Conservation (phyloP, 1,140 invertebrate species). For the Drosophila yakuba region DNA sequence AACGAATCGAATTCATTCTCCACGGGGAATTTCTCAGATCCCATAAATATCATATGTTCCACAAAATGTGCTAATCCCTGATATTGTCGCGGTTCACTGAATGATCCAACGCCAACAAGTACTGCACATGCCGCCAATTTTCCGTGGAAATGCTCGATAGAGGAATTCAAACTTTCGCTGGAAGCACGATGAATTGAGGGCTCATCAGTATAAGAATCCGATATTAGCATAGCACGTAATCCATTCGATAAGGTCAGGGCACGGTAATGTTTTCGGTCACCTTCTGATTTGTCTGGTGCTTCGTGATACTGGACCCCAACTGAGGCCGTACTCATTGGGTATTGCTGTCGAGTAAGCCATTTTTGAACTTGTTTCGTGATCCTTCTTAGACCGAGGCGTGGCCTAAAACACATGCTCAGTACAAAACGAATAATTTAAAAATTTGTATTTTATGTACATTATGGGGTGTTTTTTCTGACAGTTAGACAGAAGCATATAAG, state of each 20-base stretch:
- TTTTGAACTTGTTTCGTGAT: slow-evolving; percentile 26
- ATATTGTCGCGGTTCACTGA: slow-evolving; percentile 89
- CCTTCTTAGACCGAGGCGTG: slow-evolving; percentile 8
- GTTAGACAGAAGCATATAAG: neutral
- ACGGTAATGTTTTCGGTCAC: slow-evolving; percentile 51
- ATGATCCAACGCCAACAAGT: slow-evolving; percentile 89
- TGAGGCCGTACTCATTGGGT: slow-evolving; percentile 7
- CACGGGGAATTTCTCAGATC: slow-evolving; percentile 93
- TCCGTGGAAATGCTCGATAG: slow-evolving; percentile 57
- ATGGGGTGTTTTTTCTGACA: neutral
- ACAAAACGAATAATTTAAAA: neutral
- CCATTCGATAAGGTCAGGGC: slow-evolving; percentile 49
- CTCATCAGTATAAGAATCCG: slow-evolving; percentile 24
- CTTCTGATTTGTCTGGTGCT: slow-evolving; percentile 55
- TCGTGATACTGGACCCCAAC: slow-evolving; percentile 34
- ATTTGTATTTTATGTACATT: slow-evolving; percentile 4
- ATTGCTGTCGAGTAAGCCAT: slow-evolving; percentile 9
- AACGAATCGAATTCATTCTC: slow-evolving; percentile 95
- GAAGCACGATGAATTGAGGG: neutral
- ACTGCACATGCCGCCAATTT: slow-evolving; percentile 89
- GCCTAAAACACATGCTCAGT: slow-evolving; percentile 31
- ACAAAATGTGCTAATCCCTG: slow-evolving; percentile 96
- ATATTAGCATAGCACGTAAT: slow-evolving; percentile 53
- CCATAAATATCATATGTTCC: slow-evolving; percentile 98
- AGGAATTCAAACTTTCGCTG: slow-evolving; percentile 5